Base-by-base conservation (phyloP, 2,797 vertebrate genomes). In the Spinus pinus region DNA sequence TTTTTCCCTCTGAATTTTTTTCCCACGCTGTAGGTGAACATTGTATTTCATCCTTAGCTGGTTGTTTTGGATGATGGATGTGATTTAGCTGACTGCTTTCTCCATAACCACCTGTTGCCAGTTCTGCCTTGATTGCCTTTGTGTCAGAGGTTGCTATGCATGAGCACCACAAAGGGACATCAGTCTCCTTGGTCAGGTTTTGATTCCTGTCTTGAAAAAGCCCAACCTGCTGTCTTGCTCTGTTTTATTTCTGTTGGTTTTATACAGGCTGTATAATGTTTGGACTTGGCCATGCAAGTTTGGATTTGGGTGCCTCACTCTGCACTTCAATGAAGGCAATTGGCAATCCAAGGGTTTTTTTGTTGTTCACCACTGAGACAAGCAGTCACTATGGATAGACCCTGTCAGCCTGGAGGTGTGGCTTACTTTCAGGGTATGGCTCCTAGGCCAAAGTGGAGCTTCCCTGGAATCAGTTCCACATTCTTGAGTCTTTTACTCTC, bases 201-300 rank as follows among this genome's bases (percentile, higher is more conserved):
- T 56, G 19, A 56, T 49, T 61, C 23, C 42, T 62, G 22, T 7
- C 44, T 61, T 65, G 6, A 58, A 54, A 67, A 87, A 75, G 18
- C 8, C 18, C 46, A 50, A 4, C 12, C 21, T 78, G 17, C 15
- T 62, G 11, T 39, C 37, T 71, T 31, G 12, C 18, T 81, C 16
- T 71, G 25, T 33, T 73, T 61, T 67, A 27, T 50, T 77, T 72
- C 28, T 82, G 35, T 69, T 79, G 20, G 5, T 92, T 93, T 73
- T 35, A 10, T 86, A n/a, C 0, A 1, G 7, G 24, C 22, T 69
- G 11, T n/a, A 9, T 13, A 33, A 31, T 27, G 19, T 35, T 8
- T 69, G 62, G 39, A 16, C 24, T 69, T 16, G 56, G 60, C 13
- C 54, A 73, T 30, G 57, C 37, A 50, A 56, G 9, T n/a, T 77